phyloP scores from a whole-genome alignment of 1,140 invertebrate species.

The Drosophila gunungcola region DNA sequence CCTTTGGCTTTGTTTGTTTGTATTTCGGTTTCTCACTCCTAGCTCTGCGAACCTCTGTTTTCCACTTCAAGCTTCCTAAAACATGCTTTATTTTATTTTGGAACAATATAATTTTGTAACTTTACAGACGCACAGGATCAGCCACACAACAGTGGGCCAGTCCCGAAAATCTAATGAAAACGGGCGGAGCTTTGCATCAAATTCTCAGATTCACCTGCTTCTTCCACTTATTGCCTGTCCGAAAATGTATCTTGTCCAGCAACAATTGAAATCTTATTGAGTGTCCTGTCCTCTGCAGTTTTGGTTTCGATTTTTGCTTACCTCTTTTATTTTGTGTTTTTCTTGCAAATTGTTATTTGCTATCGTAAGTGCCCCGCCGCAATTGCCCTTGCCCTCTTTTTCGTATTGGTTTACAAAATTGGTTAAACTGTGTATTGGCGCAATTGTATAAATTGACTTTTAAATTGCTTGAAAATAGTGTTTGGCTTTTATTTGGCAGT shows the following conservation, averaged over 20 bases:
- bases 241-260: conserved; percentile 32
- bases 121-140: conserved; percentile 49
- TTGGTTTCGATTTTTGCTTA: conserved; percentile 53
- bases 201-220: conserved; percentile 1
- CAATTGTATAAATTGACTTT: conserved; percentile 77
- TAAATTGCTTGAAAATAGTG: conserved; percentile 51
- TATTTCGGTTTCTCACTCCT: conserved; percentile 65
- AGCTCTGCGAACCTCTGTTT: conserved; percentile 12
- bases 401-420: conserved; percentile 74
- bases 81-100: conserved; percentile 80
- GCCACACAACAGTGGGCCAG: conserved; percentile 15
- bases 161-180: conserved; percentile 75
- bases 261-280: conserved; percentile 75
- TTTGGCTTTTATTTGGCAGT: not conserved
- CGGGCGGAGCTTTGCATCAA: conserved; percentile 32
- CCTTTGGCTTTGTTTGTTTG: conserved; percentile 81
- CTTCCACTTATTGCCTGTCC: conserved; percentile 11
- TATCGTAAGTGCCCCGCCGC: conserved; percentile 23
- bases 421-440: conserved; percentile 65
- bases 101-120: conserved; percentile 81
- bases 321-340: conserved; percentile 57
- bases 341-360: conserved; percentile 73
- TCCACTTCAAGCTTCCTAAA: conserved; percentile 45
- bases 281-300: conserved; percentile 49
- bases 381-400: conserved; percentile 23